Conservation (phyloP, 2,888 invertebrate species). For the Brachyopa scutellaris region DNA sequence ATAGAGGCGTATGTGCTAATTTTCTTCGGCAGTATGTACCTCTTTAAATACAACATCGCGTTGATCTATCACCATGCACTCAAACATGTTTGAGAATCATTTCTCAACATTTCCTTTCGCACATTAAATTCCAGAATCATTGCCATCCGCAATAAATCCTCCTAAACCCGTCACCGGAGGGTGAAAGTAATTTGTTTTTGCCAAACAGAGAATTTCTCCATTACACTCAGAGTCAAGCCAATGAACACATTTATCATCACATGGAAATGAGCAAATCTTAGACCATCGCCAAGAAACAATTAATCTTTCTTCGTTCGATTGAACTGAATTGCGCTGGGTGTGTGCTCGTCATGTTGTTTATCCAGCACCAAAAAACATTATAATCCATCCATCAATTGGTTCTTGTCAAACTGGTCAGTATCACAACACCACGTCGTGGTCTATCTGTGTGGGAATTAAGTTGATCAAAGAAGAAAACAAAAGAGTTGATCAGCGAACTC, state of each 20-base stretch:
- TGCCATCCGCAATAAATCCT: conserved; percentile 33
- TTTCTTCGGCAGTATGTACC: not conserved
- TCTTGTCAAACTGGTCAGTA: not conserved
- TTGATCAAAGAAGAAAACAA: conserved; percentile 32
- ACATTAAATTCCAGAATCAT: conserved; percentile 31
- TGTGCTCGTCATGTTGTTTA: too few relatives aligned
- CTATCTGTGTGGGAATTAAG: conserved; percentile 1
- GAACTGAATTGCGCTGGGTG: not conserved
- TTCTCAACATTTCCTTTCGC: conserved; percentile 14
- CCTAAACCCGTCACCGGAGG: conserved; percentile 31
- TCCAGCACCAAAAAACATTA: too few relatives aligned
- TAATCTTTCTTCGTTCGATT: not conserved
- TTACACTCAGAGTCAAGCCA: not conserved
- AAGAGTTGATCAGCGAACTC: conserved; percentile 60
- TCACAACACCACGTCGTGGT: not conserved
- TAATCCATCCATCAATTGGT: not conserved
- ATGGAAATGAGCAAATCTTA: not conserved
- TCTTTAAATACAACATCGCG: not conserved
- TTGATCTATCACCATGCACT: conserved; percentile 14
- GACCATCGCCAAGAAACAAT: not conserved
- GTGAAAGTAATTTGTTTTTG: conserved; percentile 46
- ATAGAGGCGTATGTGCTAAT: conserved; percentile 13
- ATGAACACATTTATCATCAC: not conserved
- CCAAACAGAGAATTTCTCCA: conserved; percentile 23
- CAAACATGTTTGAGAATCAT: not conserved